Base-by-base conservation (phyloP, 2,797 vertebrate species). In the Aotus griseimembra region DNA sequence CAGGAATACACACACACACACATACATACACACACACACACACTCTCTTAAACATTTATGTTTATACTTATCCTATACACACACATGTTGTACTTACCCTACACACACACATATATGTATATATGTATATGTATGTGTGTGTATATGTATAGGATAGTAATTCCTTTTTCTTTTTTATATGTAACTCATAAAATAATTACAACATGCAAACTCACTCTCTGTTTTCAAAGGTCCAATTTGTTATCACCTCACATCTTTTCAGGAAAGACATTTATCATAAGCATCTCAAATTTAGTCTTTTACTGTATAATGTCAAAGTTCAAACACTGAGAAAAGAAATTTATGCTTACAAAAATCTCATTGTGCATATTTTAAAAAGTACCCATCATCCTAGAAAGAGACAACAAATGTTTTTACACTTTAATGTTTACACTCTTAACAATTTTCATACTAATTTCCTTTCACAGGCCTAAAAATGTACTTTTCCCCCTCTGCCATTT, bases 341-440 rank as follows among this genome's bases (percentile, higher is more conserved):
- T 95, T 95, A 97, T 97, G 61, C 97, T 97, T 98, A 98, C 72
- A 97, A 98, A 96, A 88, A 91, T 77, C 94, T 98, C 97, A 97
- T 98, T 98, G 96, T 96, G 39, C 20, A 6, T 95, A 98, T 88
- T 90, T 87, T 91, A 94, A 79, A 98, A 98, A 80, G 84, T 97
- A 93, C 90, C 97, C 97, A 91, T 96, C 95, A 97, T 96, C 93
- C 95, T 76, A 94, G 97, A 97, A 98, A 96, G 97, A 97, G 98
- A 99, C 98, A 99, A 99, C 99, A 99, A 99, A 99, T 98, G 98
- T 98, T 99, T 99, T 99, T 99, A 98, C 98, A 98, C 98, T 98
- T 99, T 95, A 98, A 97, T 28, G 0, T 99, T 99, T 98, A 99
- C 98, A 99, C 97, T 98, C 67, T 72, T 98, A 98, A 98, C 64